Base-by-base conservation (phyloP, 2,888 invertebrate genomes). In the Dichetophora obliterata region DNA sequence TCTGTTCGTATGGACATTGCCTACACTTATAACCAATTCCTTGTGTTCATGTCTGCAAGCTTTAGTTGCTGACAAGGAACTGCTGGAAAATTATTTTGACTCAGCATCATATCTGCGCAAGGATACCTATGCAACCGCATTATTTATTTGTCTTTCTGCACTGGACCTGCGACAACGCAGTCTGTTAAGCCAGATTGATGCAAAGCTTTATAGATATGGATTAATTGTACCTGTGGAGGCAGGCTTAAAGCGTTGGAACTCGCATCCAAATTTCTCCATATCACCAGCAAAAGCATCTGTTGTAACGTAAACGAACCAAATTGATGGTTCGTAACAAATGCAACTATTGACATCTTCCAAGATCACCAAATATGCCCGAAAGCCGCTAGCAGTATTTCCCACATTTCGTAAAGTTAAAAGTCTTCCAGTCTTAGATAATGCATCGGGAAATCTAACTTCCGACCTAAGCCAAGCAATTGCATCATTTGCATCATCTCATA, bases 161-260 rank as follows among this genome's bases (percentile, higher is more conserved):
- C 91, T 93, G 0, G 93, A 93, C 87, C 89, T 91, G 70, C 92
- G 92, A 85, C 92, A 92, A 82, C 91, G 91, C 31, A 91, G 91
- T 76, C 85, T 93, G 65, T 88, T n/a, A n/a, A n/a, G n/a, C n/a
- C n/a, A n/a, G n/a, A n/a, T n/a, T n/a, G n/a, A n/a, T n/a, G n/a
- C n/a, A 3, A 88, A 90, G 79, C 89, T 93, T 57, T 90, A 90
- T 84, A 76, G 86, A 61, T 54, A 71, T 0, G 66, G 71, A 48
- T 75, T 73, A 43, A 31, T 37, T 0, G 22, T 52, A 4, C n/a
- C 16, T 34, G 22, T 9, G 5, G 77, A 65, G 14, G 57, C 19
- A 8, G 89, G 88, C 76, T 89, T 90, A 74, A 91, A 90, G 82
- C 86, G 89, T 75, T 91, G 91, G 75, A 88, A 90, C 80, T 90